A percentile compares a stretch with the other conserved stretches of the same genome.
These are phyloP conservation scores for Halichoeres trimaculatus DNA, from an alignment of 2,113 vertebrate species.

Conservation along the genomic window DNA sequence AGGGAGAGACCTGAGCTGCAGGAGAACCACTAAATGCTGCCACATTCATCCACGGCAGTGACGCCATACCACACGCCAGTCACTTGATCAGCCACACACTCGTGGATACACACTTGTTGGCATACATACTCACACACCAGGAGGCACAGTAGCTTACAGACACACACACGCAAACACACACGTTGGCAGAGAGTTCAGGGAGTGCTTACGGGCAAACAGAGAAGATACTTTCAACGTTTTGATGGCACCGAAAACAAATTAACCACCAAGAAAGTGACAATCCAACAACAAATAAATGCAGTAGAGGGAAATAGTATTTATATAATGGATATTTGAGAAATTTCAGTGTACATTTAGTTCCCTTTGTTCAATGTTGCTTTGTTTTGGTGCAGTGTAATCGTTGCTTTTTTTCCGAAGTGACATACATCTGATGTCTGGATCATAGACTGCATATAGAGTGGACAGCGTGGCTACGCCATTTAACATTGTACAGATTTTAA, in stretches of 20 bases:
- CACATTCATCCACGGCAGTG: constrained; percentile 74
- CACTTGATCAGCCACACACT: constrained; percentile 49
- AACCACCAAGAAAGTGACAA: not conserved
- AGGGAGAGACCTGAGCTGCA: constrained; percentile 65
- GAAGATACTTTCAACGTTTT: not conserved
- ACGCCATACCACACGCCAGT: constrained; percentile 71
- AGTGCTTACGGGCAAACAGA: not conserved
- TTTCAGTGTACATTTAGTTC: too few species aligned
- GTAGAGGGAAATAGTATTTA: too few species aligned
- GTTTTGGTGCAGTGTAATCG: too few species aligned
- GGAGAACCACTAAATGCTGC: constrained; percentile 81
- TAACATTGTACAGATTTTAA: too few species aligned
- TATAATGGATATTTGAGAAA: too few species aligned
- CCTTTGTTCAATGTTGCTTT: too few species aligned
- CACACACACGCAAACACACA: not conserved
- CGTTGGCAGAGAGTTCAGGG: not conserved
- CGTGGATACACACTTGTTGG: constrained; percentile 14
- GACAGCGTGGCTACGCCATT: too few species aligned
- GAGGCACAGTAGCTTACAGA: constrained; percentile 1
- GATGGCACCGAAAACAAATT: not conserved
- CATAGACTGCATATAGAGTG: too few species aligned
- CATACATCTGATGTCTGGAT: too few species aligned
- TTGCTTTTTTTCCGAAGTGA: too few species aligned
- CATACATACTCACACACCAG: constrained; percentile 3
- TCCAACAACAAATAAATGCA: not conserved